Base-by-base conservation (phyloP, 2,797 vertebrate genomes). In the Perodicticus potto region DNA sequence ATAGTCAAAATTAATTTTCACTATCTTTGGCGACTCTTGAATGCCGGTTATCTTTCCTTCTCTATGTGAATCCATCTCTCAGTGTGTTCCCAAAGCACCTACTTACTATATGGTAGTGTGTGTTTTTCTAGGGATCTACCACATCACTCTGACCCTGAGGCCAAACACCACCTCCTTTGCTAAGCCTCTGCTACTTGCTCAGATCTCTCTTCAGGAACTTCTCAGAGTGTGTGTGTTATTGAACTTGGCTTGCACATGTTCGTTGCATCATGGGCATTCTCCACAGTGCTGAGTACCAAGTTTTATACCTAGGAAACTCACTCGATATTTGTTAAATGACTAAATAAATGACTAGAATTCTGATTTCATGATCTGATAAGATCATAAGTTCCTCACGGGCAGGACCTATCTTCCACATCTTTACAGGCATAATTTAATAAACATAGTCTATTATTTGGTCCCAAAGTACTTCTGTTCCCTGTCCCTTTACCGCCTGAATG, bases 251-350 rank as follows among this genome's bases (percentile, higher is more conserved):
- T 53, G 80, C 65, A 89, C 9, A 19, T 72, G 27, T 57, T 78
- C 70, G 89, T 91, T 95, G 53, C 57, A 85, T 96, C 92, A 88
- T 67, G 40, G 76, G 73, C 82, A 85, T 95, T 95, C 76, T 93
- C 96, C 85, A 70, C 2, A 73, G n/a, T 55, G 37, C n/a, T 74
- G 19, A 92, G 37, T 25, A 87, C 53, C 67, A 53, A 72, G 43
- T 85, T 34, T 93, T 96, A 67, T 55, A 70, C 3, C 23, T 34
- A 29, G 45, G 55, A 96, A 87, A 77, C n/a, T n/a, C 23, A 45
- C 9, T 91, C 32, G 84, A 34, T 81, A 67, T 45, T 95, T 94
- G 49, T 29, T 81, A 32, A 78, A 57, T 91, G 72, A 97, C 57
- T 83, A 87, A 85, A 67, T 67, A 69, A 86, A 82, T 72, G 22